Percentiles rank a stretch among this genome's conserved stretches.
Conservation (phyloP, 2,113 vertebrate species). For the Sylvia atricapilla region DNA sequence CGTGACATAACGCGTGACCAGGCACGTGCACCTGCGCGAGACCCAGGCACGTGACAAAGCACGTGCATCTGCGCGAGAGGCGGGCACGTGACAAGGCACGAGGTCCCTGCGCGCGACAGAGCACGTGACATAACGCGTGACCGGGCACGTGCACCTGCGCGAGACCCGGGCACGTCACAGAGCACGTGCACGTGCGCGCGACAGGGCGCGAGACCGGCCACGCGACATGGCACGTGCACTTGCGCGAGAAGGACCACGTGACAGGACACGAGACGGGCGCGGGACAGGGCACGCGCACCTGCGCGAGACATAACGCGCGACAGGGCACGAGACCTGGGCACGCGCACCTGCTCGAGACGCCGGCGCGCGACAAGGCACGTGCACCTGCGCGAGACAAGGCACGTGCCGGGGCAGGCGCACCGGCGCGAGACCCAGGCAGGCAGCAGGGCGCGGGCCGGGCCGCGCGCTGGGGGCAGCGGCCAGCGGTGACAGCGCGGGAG, state of each 20-base stretch:
- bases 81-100: too few relatives aligned
- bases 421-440: neutral
- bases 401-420: neutral
- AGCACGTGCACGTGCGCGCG: neutral
- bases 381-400: neutral
- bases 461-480: neutral
- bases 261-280: neutral
- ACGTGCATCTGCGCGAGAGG: neutral
- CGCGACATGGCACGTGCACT: neutral
- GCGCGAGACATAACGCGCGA: too few relatives aligned
- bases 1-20: neutral
- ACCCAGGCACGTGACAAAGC: neutral
- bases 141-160: neutral
- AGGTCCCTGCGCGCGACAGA: neutral
- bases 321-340: too few relatives aligned
- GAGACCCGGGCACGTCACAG: neutral
- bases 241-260: neutral
- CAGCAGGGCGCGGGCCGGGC: neutral
- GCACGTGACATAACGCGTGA: too few relatives aligned
- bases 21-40: neutral
- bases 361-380: fast-evolving
- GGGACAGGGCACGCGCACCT: neutral
- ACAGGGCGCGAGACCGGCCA: neutral
- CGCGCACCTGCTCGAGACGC: neutral
- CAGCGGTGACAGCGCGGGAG: neutral